Evolutionary conservation across 2,113 vertebrate genomes (phyloP), one percentile per base, ranked within the genome.

Genomic region (Microcebus griseorufus): DNA sequence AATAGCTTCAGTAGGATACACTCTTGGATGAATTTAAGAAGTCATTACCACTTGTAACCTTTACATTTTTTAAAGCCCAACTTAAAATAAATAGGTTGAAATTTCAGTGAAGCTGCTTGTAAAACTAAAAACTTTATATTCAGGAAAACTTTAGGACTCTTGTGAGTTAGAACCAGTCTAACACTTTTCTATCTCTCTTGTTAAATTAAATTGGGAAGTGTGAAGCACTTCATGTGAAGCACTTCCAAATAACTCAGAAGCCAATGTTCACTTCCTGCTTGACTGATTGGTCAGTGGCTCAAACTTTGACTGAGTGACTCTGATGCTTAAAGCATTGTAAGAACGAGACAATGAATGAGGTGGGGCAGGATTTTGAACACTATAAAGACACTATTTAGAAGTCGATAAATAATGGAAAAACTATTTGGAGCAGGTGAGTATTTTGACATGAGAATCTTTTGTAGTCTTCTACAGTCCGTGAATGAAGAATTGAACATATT

Each of bases 351-450:
- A 39, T 45, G 42, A 62, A 48, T 37, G 65, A 65, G 12, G 45
- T 4, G 55, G 8, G 27, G 22, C 67, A 62, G 72, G 9, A 22
- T 82, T 58, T 27, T 73, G 48, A 87, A 78, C 45, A 60, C 27
- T n/a, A 80, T 13, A 51, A 25, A 95, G 85, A 80, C 3, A 55
- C 5, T 42, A 48, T 67, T 91, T 82, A 90, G 27, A 93, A 88
- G 37, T 55, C 42, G 89, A 70, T 60, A 95, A 96, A 72, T 89
- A 67, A 55, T 29, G 55, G 58, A 83, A 90, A 85, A 88, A 6
- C 37, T 95, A n/a, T 75, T 88, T 93, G 70, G 34, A 91, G 73
- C 42, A 93, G 73, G 60, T 58, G 25, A 53, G 34, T 45, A 85
- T 62, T 92, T 85, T 86, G 73, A 65, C 14, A 65, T 48, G 9